phyloP scores from a whole-genome alignment of 2,888 invertebrate genomes.

The Troides oblongomaculatus region DNA sequence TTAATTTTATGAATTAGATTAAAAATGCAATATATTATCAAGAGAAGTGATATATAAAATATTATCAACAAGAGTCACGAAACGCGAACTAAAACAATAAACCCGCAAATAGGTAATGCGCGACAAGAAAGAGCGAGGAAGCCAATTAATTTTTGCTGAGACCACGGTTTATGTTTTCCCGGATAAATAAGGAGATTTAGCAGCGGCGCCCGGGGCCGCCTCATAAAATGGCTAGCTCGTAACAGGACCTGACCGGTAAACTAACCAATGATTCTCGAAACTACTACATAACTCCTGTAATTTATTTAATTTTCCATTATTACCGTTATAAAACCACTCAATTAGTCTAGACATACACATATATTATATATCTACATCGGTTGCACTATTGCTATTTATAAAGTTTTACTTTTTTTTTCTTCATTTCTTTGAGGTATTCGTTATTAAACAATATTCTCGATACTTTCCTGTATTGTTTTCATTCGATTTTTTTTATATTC shows the following conservation, averaged over 20 bases:
- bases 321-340: not conserved
- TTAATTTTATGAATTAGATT: not conserved
- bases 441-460: no score
- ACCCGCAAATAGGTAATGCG: conserved; percentile 61
- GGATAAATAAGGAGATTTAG: conserved; percentile 79
- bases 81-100: conserved; percentile 53
- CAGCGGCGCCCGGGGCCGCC: conserved; percentile 63
- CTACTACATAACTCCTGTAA: conserved; percentile 24
- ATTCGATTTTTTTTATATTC: no score
- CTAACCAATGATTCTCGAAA: conserved; percentile 60
- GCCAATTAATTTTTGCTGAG: conserved; percentile 78
- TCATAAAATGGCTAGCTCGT: conserved; percentile 70
- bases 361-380: no score
- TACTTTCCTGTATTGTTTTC: no score
- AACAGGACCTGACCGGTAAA: conserved; percentile 61
- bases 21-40: not conserved
- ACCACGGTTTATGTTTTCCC: conserved; percentile 74
- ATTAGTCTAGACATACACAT: no score
- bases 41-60: conserved; percentile 27
- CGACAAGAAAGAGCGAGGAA: conserved; percentile 65
- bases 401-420: no score
- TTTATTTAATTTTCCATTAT: not conserved
- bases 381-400: no score
- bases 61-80: conserved; percentile 42
- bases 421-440: no score